Conservation (phyloP, 2,888 invertebrate species). For the Acanthosepion lycidas region DNA sequence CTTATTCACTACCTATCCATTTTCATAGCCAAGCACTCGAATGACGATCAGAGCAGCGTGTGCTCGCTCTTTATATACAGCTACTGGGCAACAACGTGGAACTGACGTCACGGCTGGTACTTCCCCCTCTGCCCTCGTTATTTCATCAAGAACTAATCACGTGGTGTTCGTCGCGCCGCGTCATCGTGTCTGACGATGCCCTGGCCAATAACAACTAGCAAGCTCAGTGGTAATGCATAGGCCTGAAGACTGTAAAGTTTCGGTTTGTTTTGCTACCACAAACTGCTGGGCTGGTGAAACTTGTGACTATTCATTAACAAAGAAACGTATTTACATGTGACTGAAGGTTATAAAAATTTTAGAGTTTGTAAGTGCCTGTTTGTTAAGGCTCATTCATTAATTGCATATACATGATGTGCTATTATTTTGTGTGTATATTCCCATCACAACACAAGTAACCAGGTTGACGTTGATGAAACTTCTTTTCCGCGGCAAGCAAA, state of each 20-base stretch:
- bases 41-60: not conserved
- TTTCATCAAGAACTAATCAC: not conserved
- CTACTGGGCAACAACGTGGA: not conserved
- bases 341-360: too few relatives aligned
- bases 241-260: not conserved
- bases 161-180: not conserved
- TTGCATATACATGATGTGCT: too few relatives aligned
- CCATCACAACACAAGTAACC: too few relatives aligned
- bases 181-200: conserved; percentile 5
- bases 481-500: too few relatives aligned
- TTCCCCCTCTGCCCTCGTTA: not conserved
- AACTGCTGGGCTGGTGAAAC: too few relatives aligned
- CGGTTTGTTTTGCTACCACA: not conserved
- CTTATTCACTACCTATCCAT: conserved; percentile 35
- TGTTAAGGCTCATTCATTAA: too few relatives aligned
- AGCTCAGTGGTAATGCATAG: not conserved
- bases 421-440: too few relatives aligned
- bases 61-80: conserved; percentile 5
- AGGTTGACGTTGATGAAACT: too few relatives aligned
- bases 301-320: too few relatives aligned
- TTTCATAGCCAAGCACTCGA: conserved; percentile 40
- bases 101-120: not conserved
- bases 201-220: not conserved
- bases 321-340: too few relatives aligned
- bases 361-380: too few relatives aligned